Conservation (phyloP, 37 sponge, comb jelly and placozoan species). For the Mnemiopsis leidyi region DNA sequence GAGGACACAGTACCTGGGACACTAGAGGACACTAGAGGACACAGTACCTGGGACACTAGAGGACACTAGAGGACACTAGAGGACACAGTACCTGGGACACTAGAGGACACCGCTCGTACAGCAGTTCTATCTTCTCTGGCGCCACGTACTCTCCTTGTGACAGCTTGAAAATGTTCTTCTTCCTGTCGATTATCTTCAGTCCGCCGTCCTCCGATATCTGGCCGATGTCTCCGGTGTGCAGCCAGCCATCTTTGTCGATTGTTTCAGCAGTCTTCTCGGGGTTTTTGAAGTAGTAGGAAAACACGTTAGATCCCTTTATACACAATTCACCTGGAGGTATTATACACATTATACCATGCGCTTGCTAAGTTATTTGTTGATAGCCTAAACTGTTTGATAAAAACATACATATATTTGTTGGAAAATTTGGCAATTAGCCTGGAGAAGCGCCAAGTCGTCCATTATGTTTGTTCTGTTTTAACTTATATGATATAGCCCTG, state of each 20-base stretch:
- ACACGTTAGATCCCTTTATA: conserved; percentile 81
- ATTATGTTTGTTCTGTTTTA: too few species aligned
- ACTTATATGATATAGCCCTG: too few species aligned
- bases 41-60: not conserved
- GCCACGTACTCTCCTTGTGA: conserved; percentile 95
- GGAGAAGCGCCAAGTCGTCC: too few species aligned
- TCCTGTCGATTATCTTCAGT: conserved; percentile 90
- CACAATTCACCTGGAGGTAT: conserved; percentile 70
- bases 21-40: not conserved
- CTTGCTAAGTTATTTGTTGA: too few species aligned
- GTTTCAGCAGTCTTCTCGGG: conserved; percentile 83
- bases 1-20: not conserved
- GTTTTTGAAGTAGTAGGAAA: conserved; percentile 85
- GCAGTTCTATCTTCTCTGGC: conserved; percentile 94
- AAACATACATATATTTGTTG: too few species aligned
- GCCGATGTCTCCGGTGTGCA: conserved; percentile 95
- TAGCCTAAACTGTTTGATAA: too few species aligned
- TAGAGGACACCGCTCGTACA: conserved; percentile 71
- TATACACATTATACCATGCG: not conserved
- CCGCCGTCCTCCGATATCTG: conserved; percentile 82
- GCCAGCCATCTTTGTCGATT: conserved; percentile 90
- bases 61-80: conserved; percentile 4
- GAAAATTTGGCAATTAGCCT: too few species aligned
- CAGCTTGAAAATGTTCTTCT: conserved; percentile 95
- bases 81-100: conserved; percentile 77